A percentile compares a stretch with the other conserved stretches of the same genome.
These are phyloP conservation scores for Coelogynopora nodosa DNA, from an alignment of 2,888 invertebrate species.

Conservation along the genomic window DNA sequence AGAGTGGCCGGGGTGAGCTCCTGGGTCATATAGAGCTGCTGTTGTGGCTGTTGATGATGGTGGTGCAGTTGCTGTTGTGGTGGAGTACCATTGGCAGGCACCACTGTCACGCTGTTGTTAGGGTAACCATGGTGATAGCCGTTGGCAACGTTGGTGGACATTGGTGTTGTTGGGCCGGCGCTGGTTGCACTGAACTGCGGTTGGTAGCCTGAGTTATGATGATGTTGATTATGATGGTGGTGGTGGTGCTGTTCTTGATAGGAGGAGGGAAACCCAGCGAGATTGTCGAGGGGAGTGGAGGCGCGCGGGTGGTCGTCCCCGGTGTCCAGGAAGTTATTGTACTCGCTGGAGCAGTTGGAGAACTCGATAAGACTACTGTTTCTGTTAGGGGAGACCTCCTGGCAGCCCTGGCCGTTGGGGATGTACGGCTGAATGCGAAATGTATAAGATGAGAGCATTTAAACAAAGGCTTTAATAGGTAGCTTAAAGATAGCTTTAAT, in stretches of 20 bases:
- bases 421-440: slow-evolving; percentile 25
- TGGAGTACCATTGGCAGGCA: no score
- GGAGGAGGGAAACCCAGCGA: no score
- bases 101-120: no score
- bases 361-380: neutral
- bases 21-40: neutral
- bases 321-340: neutral
- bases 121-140: neutral
- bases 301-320: neutral
- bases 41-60: neutral
- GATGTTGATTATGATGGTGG: neutral
- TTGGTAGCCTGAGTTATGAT: neutral
- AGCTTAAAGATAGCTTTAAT: no score
- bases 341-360: neutral
- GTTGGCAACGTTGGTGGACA: neutral
- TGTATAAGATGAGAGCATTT: no score
- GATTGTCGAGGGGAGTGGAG: slow-evolving; percentile 1
- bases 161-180: neutral
- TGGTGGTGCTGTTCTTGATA: neutral
- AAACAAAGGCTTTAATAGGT: no score
- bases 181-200: neutral
- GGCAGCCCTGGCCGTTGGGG: slow-evolving; percentile 14
- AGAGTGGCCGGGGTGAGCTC: neutral
- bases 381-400: neutral
- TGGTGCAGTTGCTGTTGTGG: neutral